Conservation (phyloP, 2,113 vertebrate genomes). For the Cisticola juncidis region DNA sequence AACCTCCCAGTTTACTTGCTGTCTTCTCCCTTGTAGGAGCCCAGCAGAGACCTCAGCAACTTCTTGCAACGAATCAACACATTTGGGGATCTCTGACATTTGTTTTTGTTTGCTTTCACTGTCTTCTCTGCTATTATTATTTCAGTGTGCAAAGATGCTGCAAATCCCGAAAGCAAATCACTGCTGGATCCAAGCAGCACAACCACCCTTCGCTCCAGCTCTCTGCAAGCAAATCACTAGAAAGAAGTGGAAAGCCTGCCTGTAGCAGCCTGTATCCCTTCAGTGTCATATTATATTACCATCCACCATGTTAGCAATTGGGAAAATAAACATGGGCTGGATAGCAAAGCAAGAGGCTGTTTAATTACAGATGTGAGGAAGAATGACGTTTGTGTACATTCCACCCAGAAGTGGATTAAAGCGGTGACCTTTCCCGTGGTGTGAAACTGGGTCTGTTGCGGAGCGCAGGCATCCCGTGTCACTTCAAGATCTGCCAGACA, state of each 20-base stretch:
- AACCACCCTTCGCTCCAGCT: neutral
- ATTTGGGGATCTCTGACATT: neutral
- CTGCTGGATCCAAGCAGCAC: neutral
- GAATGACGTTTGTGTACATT: slow-evolving; percentile 73
- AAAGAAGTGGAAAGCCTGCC: neutral
- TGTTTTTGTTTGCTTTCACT: neutral
- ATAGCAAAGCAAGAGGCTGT: slow-evolving; percentile 62
- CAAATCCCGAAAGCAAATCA: neutral
- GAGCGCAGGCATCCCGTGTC: slow-evolving; percentile 9
- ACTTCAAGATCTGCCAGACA: slow-evolving; percentile 19
- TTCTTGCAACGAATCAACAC: neutral
- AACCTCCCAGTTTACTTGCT: neutral
- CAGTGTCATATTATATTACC: slow-evolving; percentile 62
- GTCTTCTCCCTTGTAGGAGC: neutral
- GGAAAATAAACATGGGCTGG: slow-evolving; percentile 69
- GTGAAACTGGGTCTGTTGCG: slow-evolving; percentile 57
- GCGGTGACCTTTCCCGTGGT: slow-evolving; percentile 61
- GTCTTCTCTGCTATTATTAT: neutral
- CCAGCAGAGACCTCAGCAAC: neutral
- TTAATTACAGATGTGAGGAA: slow-evolving; percentile 67
- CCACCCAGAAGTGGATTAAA: slow-evolving; percentile 65
- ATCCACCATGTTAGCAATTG: slow-evolving; percentile 52
- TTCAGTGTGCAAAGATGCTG: slow-evolving; percentile 8
- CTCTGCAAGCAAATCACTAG: neutral
- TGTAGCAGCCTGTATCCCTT: slow-evolving; percentile 38